Evolutionary conservation across 2,888 invertebrate species (phyloP).

Genomic region (Aleiodes testaceus): DNA sequence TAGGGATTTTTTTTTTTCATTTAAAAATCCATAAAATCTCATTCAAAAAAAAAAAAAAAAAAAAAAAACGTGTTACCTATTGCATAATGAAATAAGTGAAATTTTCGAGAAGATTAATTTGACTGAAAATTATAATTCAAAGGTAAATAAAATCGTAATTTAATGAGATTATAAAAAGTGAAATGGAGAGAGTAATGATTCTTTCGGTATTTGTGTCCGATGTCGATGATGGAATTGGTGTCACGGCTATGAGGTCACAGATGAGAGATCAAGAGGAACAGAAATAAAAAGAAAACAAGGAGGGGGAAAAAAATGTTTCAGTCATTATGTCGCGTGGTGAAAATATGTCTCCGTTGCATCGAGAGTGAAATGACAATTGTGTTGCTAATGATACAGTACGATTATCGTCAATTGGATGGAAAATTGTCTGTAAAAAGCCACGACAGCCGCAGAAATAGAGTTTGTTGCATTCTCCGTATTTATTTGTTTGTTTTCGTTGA

Average conservation of each 20-base stretch:
- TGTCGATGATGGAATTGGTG: slow-evolving; percentile 3
- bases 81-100: background rate
- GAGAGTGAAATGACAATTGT: slow-evolving; percentile 28
- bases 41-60: background rate
- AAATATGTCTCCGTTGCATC: slow-evolving; percentile 6
- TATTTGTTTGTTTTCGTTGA: background rate
- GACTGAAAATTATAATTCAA: background rate
- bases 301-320: too few species aligned
- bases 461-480: background rate
- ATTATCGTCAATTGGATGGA: slow-evolving; percentile 15
- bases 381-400: slow-evolving; percentile 17
- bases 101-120: too few species aligned
- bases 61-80: slow-evolving; percentile 5
- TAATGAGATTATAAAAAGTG: background rate
- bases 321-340: background rate
- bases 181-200: background rate
- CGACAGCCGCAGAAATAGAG: too few species aligned
- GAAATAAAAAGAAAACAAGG: background rate
- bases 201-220: background rate
- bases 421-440: slow-evolving; percentile 5
- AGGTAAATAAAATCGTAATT: background rate
- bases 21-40: background rate
- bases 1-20: too few species aligned
- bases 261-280: background rate
- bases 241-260: slow-evolving; percentile 14